Evolutionary conservation across 2,113 vertebrate species (phyloP), one percentile per base, ranked within the genome.

Genomic region (Caloenas nicobarica): DNA sequence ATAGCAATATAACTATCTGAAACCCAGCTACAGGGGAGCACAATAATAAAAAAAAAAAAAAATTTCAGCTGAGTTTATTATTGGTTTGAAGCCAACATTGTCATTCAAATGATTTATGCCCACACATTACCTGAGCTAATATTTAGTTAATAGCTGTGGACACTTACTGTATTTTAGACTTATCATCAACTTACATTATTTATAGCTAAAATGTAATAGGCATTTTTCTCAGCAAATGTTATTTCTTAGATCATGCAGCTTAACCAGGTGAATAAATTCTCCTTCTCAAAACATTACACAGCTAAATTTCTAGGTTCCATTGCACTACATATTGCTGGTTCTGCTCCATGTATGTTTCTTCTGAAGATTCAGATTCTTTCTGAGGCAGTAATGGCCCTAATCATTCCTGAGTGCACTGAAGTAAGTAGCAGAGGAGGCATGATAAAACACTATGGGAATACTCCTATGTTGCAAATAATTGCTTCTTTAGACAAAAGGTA

Each of bases 391-490:
- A 38, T 15, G 0, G 0, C 22, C 7, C 2, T 38, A 68, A 85
- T 29, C 0, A 0, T 16, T 3, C 17, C 44, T 25, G 31, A 74
- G 4, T 1, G 0, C 8, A 18, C 0, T 13, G 16, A 77, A 48
- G 7, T 23, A 50, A 78, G 33, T 10, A 77, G 33, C 54, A 60
- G 5, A 54, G 82, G 10, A 72, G 24, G 5, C 2, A 3, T 11
- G 11, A 36, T 26, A 71, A 64, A 86, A 88, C 29, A 34, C 8
- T 72, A 15, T 10, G 15, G 18, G 13, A 15, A 62, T 19, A 77
- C 4, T 2, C 16, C 1, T 66, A 17, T 24, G 4, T 54, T 62
- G 22, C 25, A 74, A 54, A 68, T 46, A 68, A 46, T 54, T 64
- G 8, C 31, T 57, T 80, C 50, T 73, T 16, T n/a, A 54, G 21